Percentiles rank a stretch among this genome's conserved stretches.
Conservation (phyloP, 2,888 invertebrate species). For the Camptogramma bilineatum region DNA sequence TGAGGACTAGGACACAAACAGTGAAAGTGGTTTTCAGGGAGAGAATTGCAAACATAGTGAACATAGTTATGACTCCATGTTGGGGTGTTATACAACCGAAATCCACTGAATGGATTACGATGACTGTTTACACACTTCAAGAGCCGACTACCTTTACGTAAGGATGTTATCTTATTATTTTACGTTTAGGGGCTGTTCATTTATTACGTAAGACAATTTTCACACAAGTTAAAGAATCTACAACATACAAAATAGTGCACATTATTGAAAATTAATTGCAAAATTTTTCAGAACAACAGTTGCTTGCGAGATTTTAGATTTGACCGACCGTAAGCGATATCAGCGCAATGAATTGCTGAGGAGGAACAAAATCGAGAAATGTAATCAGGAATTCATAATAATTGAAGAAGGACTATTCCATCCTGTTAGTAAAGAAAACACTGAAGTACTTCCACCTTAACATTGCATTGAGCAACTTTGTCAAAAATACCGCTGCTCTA, state of each 20-base stretch:
- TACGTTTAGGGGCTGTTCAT: too few species aligned
- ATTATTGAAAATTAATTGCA: neutral
- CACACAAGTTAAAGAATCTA: too few species aligned
- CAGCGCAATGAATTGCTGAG: constrained; percentile 71
- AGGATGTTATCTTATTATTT: constrained; percentile 41
- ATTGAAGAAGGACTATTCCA: constrained; percentile 71
- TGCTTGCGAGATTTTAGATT: constrained; percentile 75
- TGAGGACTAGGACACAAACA: neutral
- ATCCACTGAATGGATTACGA: constrained; percentile 75
- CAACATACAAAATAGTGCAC: too few species aligned
- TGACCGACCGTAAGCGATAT: constrained; percentile 69
- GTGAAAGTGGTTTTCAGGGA: constrained; percentile 62
- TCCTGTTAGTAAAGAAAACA: constrained; percentile 53
- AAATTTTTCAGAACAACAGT: constrained; percentile 64
- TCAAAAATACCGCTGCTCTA: too few species aligned
- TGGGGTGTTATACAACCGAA: constrained; percentile 78
- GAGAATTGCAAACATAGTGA: constrained; percentile 75
- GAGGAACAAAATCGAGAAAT: constrained; percentile 70
- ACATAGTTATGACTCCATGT: constrained; percentile 80
- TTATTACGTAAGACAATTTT: too few species aligned
- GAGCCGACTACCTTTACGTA: constrained; percentile 81
- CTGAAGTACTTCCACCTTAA: neutral
- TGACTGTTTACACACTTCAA: constrained; percentile 78
- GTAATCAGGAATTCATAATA: constrained; percentile 76
- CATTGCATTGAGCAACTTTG: neutral